Evolutionary conservation across 2,888 invertebrate species (phyloP), one percentile per base, ranked within the genome.

Genomic region (Metellina segmentata): DNA sequence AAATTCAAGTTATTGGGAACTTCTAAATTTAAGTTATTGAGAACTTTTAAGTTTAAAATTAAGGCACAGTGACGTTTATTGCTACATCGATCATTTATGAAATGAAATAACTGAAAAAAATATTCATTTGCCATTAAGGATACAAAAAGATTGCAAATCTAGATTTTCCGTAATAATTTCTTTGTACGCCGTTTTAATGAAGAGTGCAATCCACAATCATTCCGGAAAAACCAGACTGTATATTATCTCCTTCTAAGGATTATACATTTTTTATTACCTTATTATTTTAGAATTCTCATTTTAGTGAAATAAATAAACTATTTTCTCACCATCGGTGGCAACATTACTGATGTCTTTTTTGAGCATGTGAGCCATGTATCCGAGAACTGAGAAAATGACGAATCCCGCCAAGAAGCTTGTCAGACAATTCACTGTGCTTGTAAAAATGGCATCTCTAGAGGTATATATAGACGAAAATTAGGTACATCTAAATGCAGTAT

Each of bases 381-480:
- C 99, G 94, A 98, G 96, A 83, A 98, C 98, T 6, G 98, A 98
- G 95, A 98, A 98, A 93, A 98, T 98, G 90, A 98, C 98, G 94
- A 98, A 98, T 7, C 98, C 98, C 0, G 98, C 98, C 83, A 98
- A 96, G 95, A 98, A 98, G 94, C 98, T 98, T 11, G 98, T 98
- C 93, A 97, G 95, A 94, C 98, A 98, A 95, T 98, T 98, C 94
- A 98, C 97, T 93, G 96, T 97, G 94, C 98, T 98, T 0, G 98
- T 98, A 93, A 98, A 96, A 93, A 98, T 96, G 6, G 98, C 98
- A 95, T 98, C 98, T 85, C 98, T 96, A 94, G 1, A 93, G 34
- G 34, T 34, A 34, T 34, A 34, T 34, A 34, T 34, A 34, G 34
- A 34, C 34, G 34, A 34, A 34, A 34, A 34, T 34, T 34, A 34